phyloP scores from a whole-genome alignment of 2,888 invertebrate genomes.

The Macaria liturata region DNA sequence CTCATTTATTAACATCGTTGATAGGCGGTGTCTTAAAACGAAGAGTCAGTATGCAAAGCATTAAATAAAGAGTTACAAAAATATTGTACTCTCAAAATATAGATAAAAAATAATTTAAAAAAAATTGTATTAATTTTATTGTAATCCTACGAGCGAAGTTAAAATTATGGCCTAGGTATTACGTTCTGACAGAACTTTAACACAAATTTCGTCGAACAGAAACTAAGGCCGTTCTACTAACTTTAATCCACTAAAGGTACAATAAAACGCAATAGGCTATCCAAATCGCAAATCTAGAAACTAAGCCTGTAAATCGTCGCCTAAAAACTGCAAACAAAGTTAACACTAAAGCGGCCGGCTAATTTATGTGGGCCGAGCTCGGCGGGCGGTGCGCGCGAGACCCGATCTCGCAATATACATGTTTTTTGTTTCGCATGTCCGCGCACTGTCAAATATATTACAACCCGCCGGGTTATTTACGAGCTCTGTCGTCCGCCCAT shows the following conservation, averaged over 20 bases:
- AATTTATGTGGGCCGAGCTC: slow-evolving; percentile 55
- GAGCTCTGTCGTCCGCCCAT: slow-evolving; percentile 81
- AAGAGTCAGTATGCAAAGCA: not conserved
- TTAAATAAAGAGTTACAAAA: no score
- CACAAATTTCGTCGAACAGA: no score
- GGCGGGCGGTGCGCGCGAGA: slow-evolving; percentile 54
- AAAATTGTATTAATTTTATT: not conserved
- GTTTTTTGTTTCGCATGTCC: slow-evolving; percentile 83
- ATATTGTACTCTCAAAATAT: no score
- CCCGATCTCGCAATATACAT: slow-evolving; percentile 78
- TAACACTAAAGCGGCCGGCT: slow-evolving; percentile 64
- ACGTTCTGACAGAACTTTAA: no score
- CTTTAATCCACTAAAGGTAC: slow-evolving; percentile 3
- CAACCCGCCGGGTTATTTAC: slow-evolving; percentile 82
- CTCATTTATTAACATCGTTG: slow-evolving; percentile 18
- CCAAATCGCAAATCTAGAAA: slow-evolving; percentile 11
- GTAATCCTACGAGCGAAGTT: no score
- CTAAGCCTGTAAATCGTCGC: slow-evolving; percentile 22
- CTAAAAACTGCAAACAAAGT: slow-evolving; percentile 50
- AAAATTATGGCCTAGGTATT: no score
- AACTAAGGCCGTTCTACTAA: not conserved
- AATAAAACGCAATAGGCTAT: slow-evolving; percentile 5
- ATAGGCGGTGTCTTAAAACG: slow-evolving; percentile 6
- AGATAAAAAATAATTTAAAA: no score
- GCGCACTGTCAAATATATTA: slow-evolving; percentile 84